These are phyloP conservation scores for Abramis brama DNA, from an alignment of 2,113 vertebrate genomes.

Conservation along the genomic window DNA sequence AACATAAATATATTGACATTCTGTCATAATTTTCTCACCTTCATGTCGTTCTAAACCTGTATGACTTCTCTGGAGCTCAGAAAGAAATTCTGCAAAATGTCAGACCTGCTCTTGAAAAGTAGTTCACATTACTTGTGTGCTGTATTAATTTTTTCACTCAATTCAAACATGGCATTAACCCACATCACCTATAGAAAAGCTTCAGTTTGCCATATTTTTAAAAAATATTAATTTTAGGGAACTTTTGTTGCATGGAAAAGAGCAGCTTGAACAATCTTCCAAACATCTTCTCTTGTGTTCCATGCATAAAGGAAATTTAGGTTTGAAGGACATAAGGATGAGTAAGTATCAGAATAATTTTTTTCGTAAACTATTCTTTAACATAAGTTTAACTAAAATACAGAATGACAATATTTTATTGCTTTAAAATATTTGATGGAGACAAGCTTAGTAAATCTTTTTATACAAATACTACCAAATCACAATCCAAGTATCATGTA, in stretches of 20 bases:
- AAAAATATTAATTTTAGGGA: too few relatives aligned
- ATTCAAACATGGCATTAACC: too few relatives aligned
- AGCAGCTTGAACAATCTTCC: not conserved
- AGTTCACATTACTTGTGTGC: not conserved
- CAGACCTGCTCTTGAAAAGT: not conserved
- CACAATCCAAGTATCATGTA: not conserved
- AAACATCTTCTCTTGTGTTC: not conserved
- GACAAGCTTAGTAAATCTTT: not conserved
- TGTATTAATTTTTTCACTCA: not conserved
- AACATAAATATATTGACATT: too few relatives aligned
- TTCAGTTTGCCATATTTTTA: not conserved
- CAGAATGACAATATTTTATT: not conserved
- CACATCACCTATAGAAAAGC: not conserved
- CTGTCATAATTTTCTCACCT: not conserved
- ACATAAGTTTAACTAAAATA: not conserved
- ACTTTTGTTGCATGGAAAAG: not conserved
- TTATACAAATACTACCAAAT: not conserved
- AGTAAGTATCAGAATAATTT: not conserved
- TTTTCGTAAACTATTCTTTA: not conserved
- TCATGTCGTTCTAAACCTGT: not conserved
- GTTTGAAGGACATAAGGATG: not conserved
- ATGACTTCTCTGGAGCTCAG: not conserved
- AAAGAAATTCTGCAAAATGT: not conserved
- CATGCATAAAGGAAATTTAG: not conserved
- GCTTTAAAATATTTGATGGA: not conserved